Evolutionary conservation across 23 tunicate species (phyloP).

Genomic region (Diplosoma virens): DNA sequence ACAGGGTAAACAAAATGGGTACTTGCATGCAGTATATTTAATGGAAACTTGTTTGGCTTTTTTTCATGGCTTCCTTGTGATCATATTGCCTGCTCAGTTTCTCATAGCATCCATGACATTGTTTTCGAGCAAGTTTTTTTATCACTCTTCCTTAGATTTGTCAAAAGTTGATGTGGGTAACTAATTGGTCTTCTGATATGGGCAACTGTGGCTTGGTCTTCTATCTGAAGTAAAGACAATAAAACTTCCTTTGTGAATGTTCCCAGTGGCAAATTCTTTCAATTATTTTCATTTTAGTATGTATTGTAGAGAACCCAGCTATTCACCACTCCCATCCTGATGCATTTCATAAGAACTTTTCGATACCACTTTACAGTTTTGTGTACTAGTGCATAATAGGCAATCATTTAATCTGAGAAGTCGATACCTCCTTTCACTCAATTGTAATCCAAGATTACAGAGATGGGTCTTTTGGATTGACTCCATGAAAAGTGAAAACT

Average conservation of each 20-base stretch:
- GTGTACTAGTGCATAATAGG: conserved; percentile 13
- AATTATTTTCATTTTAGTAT: conserved; percentile 11
- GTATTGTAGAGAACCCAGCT: conserved; percentile 14
- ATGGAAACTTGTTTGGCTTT: conserved; percentile 20
- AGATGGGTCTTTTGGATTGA: neutral
- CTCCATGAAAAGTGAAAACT: conserved; percentile 14
- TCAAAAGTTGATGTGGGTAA: conserved; percentile 19
- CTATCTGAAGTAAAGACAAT: conserved; percentile 13
- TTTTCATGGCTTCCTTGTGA: conserved; percentile 1
- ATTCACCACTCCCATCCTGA: conserved; percentile 11
- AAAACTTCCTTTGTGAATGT: neutral
- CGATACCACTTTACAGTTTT: conserved; percentile 13
- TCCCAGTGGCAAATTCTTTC: conserved; percentile 14
- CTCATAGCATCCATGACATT: conserved; percentile 27
- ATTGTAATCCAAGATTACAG: conserved; percentile 25
- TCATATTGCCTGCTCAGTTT: no score
- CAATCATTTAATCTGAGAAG: conserved; percentile 21
- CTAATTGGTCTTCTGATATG: conserved; percentile 2
- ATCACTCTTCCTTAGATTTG: conserved; percentile 11
- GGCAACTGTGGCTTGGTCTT: conserved; percentile 19
- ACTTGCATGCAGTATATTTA: conserved; percentile 15
- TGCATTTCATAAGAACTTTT: conserved; percentile 19
- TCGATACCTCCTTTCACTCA: conserved; percentile 12
- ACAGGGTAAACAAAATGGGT: conserved; percentile 8
- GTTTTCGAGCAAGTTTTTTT: conserved; percentile 18